Percentiles rank a stretch among this genome's conserved stretches.
Conservation (phyloP, 1,140 invertebrate species). For the Drosophila pachea region DNA sequence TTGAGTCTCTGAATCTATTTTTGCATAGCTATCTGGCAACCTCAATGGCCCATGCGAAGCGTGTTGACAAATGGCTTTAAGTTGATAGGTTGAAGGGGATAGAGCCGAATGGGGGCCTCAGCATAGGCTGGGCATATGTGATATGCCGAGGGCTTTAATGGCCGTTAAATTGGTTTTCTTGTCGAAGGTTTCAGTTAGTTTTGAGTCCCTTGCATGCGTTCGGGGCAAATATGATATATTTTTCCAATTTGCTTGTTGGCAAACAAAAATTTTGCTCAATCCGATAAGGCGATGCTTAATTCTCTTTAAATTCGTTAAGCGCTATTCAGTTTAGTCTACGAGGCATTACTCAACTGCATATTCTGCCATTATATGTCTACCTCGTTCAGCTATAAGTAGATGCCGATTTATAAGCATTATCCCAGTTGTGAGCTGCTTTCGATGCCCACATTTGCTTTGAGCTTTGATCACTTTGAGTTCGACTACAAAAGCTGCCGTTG, state of each 20-base stretch:
- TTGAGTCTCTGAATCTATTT: slow-evolving; percentile 51
- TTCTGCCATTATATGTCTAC: neutral
- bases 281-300: neutral
- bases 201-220: neutral
- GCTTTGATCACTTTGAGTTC: slow-evolving; percentile 11
- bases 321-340: no score
- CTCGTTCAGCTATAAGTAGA: neutral
- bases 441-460: slow-evolving; percentile 4
- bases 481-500: slow-evolving; percentile 44
- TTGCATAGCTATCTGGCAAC: slow-evolving; percentile 25
- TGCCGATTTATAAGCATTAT: slow-evolving; percentile 1
- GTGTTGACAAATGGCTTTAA: slow-evolving; percentile 69
- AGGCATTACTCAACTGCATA: no score
- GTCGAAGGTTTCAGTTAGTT: neutral
- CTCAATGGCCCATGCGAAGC: slow-evolving; percentile 2
- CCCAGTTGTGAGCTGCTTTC: slow-evolving; percentile 8
- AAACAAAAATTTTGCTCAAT: neutral
- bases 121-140: slow-evolving; percentile 17
- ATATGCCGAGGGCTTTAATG: slow-evolving; percentile 7
- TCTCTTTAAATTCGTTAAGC: no score
- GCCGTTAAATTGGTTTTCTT: slow-evolving; percentile 4
- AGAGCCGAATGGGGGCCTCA: slow-evolving; percentile 8
- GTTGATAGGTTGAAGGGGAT: slow-evolving; percentile 17
- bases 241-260: neutral
- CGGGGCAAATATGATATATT: neutral